Evolutionary conservation across 2,797 vertebrate species (phyloP).

Genomic region (Coccyzus lansbergi): DNA sequence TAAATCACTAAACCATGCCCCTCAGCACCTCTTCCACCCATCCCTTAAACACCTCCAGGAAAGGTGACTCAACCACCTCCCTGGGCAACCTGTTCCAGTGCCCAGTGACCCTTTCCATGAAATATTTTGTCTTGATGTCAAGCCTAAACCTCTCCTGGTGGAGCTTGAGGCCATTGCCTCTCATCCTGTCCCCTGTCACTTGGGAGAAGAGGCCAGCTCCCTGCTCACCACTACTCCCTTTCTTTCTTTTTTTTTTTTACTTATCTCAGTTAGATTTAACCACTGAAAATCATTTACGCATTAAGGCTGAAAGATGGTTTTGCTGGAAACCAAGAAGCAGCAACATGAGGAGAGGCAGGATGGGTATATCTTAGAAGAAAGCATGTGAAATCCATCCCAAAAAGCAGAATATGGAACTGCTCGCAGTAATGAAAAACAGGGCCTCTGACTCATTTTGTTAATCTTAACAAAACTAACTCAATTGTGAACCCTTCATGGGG

Average conservation of each 20-base stretch:
- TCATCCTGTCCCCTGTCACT: too few species aligned
- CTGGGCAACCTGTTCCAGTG: too few species aligned
- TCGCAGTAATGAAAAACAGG: neutral
- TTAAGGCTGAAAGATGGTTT: neutral
- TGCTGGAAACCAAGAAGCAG: fast-evolving
- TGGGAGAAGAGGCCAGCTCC: too few species aligned
- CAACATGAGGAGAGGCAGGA: fast-evolving
- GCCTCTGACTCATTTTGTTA: neutral
- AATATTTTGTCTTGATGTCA: too few species aligned
- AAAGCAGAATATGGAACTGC: neutral
- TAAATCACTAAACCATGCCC: too few species aligned
- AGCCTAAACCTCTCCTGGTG: too few species aligned
- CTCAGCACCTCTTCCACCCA: too few species aligned
- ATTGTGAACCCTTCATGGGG: neutral
- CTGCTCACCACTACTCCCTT: too few species aligned
- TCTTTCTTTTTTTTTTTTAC: neutral
- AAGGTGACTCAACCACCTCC: too few species aligned
- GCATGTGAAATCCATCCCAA: neutral
- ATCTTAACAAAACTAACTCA: neutral
- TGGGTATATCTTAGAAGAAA: neutral
- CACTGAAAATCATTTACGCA: neutral
- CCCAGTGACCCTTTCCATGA: too few species aligned
- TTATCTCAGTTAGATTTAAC: neutral
- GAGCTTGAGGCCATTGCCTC: too few species aligned
- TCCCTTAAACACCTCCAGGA: too few species aligned